These are phyloP conservation scores for Rotaria magnacalcarata DNA, from an alignment of 2,888 invertebrate genomes.

Conservation along the genomic window DNA sequence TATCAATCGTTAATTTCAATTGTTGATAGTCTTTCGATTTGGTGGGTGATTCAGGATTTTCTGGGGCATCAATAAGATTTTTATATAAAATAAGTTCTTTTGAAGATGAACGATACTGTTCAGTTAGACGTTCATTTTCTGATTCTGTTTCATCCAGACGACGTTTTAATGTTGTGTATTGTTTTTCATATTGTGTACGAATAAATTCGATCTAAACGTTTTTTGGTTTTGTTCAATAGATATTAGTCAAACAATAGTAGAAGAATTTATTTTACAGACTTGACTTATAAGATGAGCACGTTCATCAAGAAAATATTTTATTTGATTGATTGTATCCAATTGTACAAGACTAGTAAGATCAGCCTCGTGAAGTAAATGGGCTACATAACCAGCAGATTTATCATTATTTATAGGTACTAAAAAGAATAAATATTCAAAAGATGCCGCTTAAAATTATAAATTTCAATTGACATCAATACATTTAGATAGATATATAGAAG, in stretches of 20 bases:
- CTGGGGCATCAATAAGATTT: neutral
- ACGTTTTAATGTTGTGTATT: neutral
- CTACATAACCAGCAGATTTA: neutral
- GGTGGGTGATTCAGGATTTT: neutral
- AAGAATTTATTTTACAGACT: neutral
- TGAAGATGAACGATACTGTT: neutral
- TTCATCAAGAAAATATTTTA: slow-evolving; percentile 11
- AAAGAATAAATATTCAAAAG: neutral
- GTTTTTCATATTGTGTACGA: neutral
- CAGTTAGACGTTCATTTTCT: neutral
- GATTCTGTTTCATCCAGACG: neutral
- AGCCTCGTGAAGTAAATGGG: neutral
- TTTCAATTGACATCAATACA: no score
- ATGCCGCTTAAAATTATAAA: no score
- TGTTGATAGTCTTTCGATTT: slow-evolving; percentile 18
- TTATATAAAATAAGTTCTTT: neutral
- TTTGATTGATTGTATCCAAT: neutral
- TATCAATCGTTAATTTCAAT: neutral
- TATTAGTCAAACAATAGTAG: neutral
- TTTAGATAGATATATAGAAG: no score
- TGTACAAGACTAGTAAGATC: neutral
- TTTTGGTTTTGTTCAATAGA: neutral
- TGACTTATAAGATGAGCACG: neutral
- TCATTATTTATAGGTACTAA: neutral
- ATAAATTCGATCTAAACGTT: neutral